Percentiles rank a stretch among this genome's conserved stretches.
phyloP scores from a whole-genome alignment of 2,888 invertebrate genomes.

The Tanypteryx hageni region DNA sequence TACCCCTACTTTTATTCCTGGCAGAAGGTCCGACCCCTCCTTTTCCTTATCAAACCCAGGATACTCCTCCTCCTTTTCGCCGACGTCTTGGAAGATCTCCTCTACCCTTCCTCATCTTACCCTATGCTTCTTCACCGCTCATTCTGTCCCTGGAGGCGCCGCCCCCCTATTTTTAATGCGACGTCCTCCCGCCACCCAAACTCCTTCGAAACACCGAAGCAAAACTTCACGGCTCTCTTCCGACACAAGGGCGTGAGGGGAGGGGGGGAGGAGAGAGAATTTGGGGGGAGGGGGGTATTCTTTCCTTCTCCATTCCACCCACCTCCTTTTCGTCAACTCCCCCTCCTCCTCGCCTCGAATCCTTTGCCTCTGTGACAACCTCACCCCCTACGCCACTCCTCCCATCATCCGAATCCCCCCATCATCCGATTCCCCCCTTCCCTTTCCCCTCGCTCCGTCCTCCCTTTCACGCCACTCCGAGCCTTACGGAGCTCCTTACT shows the following conservation, averaged over 20 bases:
- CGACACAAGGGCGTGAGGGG: conserved; percentile 55
- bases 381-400: neutral
- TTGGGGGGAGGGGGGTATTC: neutral
- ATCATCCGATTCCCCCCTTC: neutral
- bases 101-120: conserved; percentile 20
- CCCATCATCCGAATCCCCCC: neutral
- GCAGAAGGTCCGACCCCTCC: neutral
- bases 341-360: conserved; percentile 12
- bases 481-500: conserved; percentile 55
- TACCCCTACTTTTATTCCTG: conserved; percentile 53
- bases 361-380: conserved; percentile 56
- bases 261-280: neutral
- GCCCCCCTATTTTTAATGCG: conserved; percentile 59
- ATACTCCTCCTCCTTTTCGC: neutral
- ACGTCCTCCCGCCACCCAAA: conserved; percentile 34
- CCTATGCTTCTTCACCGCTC: conserved; percentile 59
- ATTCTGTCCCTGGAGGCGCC: conserved; percentile 57
- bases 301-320: conserved; percentile 7
- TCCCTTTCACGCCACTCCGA: conserved; percentile 7
- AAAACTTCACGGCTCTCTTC: conserved; percentile 64
- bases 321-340: conserved; percentile 40
- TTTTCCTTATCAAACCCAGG: conserved; percentile 22
- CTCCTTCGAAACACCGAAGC: conserved; percentile 63
- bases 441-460: neutral
- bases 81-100: conserved; percentile 18